phyloP scores from a whole-genome alignment of 1,140 invertebrate species.

The Drosophila azteca region DNA sequence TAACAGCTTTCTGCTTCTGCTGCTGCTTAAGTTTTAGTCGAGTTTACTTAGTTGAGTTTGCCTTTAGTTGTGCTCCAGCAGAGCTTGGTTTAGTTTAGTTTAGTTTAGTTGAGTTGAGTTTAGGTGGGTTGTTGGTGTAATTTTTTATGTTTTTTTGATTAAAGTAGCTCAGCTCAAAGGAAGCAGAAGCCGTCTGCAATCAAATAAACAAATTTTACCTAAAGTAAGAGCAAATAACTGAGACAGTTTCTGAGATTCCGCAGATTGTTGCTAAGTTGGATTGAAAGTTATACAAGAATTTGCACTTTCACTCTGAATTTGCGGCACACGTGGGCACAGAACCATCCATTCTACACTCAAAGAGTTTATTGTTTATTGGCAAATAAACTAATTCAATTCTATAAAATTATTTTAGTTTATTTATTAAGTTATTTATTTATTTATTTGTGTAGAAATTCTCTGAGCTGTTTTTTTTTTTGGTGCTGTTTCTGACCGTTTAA shows the following conservation, averaged over 20 bases:
- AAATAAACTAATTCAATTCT: neutral
- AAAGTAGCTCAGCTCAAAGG: neutral
- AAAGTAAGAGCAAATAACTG: conserved; percentile 21
- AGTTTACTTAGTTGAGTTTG: conserved; percentile 38
- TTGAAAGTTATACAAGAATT: conserved; percentile 49
- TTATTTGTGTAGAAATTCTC: conserved; percentile 7
- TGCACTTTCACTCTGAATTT: neutral
- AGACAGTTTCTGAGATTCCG: conserved; percentile 1
- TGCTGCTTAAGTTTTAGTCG: conserved; percentile 28
- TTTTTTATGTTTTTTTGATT: conserved; percentile 2
- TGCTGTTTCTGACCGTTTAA: conserved; percentile 35
- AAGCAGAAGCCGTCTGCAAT: conserved; percentile 46
- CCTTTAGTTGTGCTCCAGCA: too few species aligned
- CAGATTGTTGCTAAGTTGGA: conserved; percentile 19
- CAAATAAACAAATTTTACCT: conserved; percentile 40
- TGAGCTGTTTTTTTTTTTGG: conserved; percentile 7
- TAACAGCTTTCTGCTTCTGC: conserved; percentile 34
- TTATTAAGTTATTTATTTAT: neutral
- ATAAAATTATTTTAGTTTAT: neutral
- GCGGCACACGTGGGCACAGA: too few species aligned
- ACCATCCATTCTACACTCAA: neutral
- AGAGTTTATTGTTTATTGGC: neutral
- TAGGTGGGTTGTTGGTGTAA: conserved; percentile 60
- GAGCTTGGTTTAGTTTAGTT: conserved; percentile 19
- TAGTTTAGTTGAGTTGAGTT: conserved; percentile 16